These are phyloP conservation scores for Aquatica leii DNA, from an alignment of 2,888 invertebrate genomes.

Conservation along the genomic window DNA sequence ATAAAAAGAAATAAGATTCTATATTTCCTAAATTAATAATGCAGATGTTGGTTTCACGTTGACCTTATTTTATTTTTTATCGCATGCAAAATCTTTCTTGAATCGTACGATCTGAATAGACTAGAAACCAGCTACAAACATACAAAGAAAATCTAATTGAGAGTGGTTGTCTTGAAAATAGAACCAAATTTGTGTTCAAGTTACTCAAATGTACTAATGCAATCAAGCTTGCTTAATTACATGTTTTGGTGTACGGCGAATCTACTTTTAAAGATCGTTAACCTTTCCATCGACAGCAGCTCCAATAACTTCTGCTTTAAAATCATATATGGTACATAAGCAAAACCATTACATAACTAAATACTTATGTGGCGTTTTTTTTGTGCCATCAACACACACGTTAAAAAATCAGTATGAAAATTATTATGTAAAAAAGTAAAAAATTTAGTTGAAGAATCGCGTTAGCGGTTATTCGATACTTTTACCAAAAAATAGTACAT, in stretches of 20 bases:
- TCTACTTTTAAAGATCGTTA: conserved; percentile 47
- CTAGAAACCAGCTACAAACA: too few relatives aligned
- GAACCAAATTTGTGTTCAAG: conserved; percentile 23
- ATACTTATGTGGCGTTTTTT: conserved; percentile 3
- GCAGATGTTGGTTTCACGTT: too few relatives aligned
- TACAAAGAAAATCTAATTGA: not conserved
- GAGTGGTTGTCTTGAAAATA: conserved; percentile 14
- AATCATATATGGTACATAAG: not conserved
- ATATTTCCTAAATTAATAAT: too few relatives aligned
- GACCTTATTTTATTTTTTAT: too few relatives aligned
- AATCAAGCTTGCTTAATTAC: conserved; percentile 44
- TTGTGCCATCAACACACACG: not conserved
- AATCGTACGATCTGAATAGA: too few relatives aligned
- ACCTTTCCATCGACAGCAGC: conserved; percentile 37
- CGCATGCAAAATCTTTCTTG: too few relatives aligned
- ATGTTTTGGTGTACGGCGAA: conserved; percentile 42
- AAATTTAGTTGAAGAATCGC: conserved; percentile 21
- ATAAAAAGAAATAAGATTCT: too few relatives aligned
- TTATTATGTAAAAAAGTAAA: conserved; percentile 21
- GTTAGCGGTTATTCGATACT: conserved; percentile 26
- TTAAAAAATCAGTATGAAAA: too few relatives aligned
- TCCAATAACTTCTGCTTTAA: too few relatives aligned
- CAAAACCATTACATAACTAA: not conserved
- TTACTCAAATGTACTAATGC: conserved; percentile 30
- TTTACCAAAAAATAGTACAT: conserved; percentile 25